Conservation (phyloP, 37 sponge, comb jelly and placozoan genomes). For the Haliclona indistincta region DNA sequence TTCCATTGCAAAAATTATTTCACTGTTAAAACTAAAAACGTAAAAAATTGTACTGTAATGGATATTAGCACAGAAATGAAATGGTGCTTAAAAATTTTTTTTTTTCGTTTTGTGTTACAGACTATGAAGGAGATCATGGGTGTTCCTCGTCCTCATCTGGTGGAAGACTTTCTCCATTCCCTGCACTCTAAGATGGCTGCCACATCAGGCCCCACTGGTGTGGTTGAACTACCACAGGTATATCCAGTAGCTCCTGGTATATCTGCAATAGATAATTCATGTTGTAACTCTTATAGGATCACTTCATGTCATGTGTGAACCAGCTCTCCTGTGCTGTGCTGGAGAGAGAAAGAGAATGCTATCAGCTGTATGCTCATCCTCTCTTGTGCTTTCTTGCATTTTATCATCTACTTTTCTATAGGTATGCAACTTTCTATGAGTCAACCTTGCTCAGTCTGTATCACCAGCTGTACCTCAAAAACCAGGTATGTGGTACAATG, state of each 20-base stretch:
- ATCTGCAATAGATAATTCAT: background rate
- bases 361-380: slow-evolving; percentile 54
- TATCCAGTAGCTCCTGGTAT: background rate
- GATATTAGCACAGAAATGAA: background rate
- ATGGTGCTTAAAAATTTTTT: background rate
- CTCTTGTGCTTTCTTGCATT: background rate
- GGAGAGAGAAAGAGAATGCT: slow-evolving; percentile 72
- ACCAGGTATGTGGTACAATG: slow-evolving; percentile 31
- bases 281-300: slow-evolving; percentile 2
- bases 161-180: slow-evolving; percentile 25
- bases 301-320: slow-evolving; percentile 7
- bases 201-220: slow-evolving; percentile 2
- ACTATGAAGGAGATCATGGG: slow-evolving; percentile 57
- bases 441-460: slow-evolving; percentile 54
- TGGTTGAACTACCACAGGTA: slow-evolving; percentile 29
- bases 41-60: slow-evolving; percentile 34
- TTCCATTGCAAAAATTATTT: background rate
- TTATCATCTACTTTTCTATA: slow-evolving; percentile 5
- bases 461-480: slow-evolving; percentile 51
- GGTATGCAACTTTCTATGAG: slow-evolving; percentile 75
- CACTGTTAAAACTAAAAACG: slow-evolving; percentile 13
- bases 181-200: slow-evolving; percentile 25
- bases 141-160: slow-evolving; percentile 48
- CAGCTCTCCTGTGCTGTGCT: slow-evolving; percentile 41
- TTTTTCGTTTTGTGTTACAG: background rate